These are phyloP conservation scores for Virgularia gustaviana DNA, from an alignment of 92 coral and sea anemone species.

Conservation along the genomic window DNA sequence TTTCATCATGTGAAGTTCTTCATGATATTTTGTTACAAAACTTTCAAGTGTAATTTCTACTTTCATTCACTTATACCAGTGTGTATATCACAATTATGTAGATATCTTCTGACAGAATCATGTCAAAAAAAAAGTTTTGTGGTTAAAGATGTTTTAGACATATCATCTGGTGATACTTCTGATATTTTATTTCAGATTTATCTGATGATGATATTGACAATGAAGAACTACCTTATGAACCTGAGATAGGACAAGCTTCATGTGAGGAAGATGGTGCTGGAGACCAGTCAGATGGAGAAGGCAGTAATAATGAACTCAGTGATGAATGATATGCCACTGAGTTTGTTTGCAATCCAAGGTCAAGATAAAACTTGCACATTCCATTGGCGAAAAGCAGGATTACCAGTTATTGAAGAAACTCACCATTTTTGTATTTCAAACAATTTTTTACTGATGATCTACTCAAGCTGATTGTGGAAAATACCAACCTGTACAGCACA, in stretches of 20 bases:
- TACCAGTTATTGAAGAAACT: background rate
- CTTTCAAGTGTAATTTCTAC: too few relatives aligned
- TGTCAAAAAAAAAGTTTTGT: too few relatives aligned
- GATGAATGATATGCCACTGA: background rate
- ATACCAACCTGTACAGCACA: background rate
- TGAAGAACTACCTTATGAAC: background rate
- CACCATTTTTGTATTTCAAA: background rate
- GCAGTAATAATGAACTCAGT: background rate
- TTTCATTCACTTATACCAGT: too few relatives aligned
- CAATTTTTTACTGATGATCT: background rate
- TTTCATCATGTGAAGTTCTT: too few relatives aligned
- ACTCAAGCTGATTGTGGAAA: background rate
- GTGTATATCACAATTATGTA: too few relatives aligned
- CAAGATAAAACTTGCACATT: background rate
- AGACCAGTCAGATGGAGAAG: background rate
- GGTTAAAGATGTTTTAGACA: too few relatives aligned
- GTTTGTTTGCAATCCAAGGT: too few relatives aligned
- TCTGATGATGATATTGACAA: background rate
- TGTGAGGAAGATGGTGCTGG: background rate
- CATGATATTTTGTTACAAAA: too few relatives aligned
- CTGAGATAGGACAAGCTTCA: background rate
- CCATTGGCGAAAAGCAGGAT: background rate
- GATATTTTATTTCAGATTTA: background rate
- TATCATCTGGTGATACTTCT: background rate
- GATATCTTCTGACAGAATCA: too few relatives aligned